Base-by-base conservation (phyloP, 2,113 vertebrate genomes). In the Perccottus glenii region DNA sequence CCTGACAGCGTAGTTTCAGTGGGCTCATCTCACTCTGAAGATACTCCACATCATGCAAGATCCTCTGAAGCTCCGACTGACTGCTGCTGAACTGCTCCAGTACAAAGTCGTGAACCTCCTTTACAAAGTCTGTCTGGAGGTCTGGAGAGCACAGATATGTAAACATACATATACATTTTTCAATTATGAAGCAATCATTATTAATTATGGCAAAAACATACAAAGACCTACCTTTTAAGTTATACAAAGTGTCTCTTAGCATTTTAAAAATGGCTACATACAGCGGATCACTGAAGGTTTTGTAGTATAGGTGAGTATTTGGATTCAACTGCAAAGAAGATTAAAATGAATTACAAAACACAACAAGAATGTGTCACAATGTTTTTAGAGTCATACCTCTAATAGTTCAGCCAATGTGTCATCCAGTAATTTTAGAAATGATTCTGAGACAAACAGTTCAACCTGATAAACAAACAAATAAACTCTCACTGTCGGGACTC, bases 21-120 rank as follows among this genome's bases (percentile, higher is more conserved):
- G 97, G 96, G 65, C 94, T 98, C 78, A 98, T 92, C 0, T 98
- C 96, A 0, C 87, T 94, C 88, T 98, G 96, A 44, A 97, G 88
- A 6, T 94, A 93, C 73, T 99, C 98, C 0, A 95, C 91, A 0
- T 99, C 96, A 0, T 98, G 98, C 2, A 99, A 93, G 78, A 98
- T 96, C 83, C 96, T 95, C 93, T 99, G 98, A 51, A 99, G 93
- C 77, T 99, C 98, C 1, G 94, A 93, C 57, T 99, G 98, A 83
- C 98, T 99, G 83, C 89, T 96, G 88, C 95, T 99, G 86, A 99
- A 99, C 75, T 99, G 96, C 83, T 99, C 96, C 84, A 99, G 91
- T 45, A 99, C 97, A 81, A 99, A 99, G 88, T 99, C 97, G 6
- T 99, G 96, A 3, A 98, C 91, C 84, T 99, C 97, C 87, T 98